Conservation (phyloP, 2,888 invertebrate species). For the Dugesia japonica region DNA sequence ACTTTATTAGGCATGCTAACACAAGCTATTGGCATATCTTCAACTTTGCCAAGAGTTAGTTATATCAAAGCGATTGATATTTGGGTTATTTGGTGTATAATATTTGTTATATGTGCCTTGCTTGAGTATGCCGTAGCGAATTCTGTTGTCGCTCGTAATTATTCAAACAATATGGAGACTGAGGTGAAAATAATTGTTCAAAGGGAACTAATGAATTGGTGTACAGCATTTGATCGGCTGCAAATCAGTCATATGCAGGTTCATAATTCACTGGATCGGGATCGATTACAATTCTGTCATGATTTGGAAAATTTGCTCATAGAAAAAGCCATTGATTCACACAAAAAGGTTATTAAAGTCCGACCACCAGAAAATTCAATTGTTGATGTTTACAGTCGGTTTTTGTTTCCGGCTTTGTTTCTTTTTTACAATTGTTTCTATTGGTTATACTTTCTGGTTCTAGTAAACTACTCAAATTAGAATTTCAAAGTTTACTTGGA, state of each 20-base stretch:
- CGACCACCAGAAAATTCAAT: background rate
- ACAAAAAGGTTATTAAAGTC: background rate
- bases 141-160: conserved; percentile 8
- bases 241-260: conserved; percentile 25
- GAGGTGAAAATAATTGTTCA: conserved; percentile 29
- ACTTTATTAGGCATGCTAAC: conserved; percentile 35
- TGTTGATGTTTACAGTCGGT: conserved; percentile 33
- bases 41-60: conserved; percentile 33
- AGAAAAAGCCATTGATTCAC: conserved; percentile 22
- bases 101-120: conserved; percentile 35
- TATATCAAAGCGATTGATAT: conserved; percentile 35
- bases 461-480: conserved; percentile 27
- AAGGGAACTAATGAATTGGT: conserved; percentile 29
- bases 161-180: conserved; percentile 26
- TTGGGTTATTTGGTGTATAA: conserved; percentile 34
- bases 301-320: conserved; percentile 31
- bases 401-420: conserved; percentile 35
- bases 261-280: conserved; percentile 21
- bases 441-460: conserved; percentile 34
- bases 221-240: conserved; percentile 25
- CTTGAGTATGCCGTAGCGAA: conserved; percentile 33
- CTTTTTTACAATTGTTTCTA: conserved; percentile 35
- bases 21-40: conserved; percentile 31
- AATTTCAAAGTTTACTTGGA: background rate
- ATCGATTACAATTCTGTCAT: conserved; percentile 27